Evolutionary conservation across 2,113 vertebrate species (phyloP).

Genomic region (Solenodon paradoxus): DNA sequence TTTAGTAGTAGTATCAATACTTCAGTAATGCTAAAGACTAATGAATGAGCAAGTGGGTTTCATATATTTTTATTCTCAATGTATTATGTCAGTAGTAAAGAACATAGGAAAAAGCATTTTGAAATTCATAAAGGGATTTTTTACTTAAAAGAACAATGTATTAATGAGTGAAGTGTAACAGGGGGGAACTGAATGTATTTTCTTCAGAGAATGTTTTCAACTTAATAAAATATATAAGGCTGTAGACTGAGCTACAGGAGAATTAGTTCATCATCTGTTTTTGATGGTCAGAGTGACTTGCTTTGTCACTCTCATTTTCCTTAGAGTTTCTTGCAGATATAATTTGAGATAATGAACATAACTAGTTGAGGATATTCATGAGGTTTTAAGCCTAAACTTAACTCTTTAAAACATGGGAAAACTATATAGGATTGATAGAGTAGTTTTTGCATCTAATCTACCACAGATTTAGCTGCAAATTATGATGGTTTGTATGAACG

Average conservation of each 20-base stretch:
- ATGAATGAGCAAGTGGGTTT: not conserved
- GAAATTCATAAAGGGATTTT: conserved; percentile 22
- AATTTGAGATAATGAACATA: not conserved
- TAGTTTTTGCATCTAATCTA: not conserved
- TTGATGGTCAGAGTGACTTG: not conserved
- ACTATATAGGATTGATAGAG: not conserved
- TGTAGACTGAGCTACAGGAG: not conserved
- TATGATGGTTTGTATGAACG: not conserved
- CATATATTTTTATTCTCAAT: not conserved
- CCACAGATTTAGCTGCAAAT: not conserved
- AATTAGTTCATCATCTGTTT: not conserved
- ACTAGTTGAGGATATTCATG: not conserved
- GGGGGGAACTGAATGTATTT: not conserved
- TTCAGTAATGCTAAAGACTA: not conserved
- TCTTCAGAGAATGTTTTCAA: not conserved
- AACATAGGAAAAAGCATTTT: not conserved
- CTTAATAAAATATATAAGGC: not conserved
- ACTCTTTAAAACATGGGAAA: not conserved
- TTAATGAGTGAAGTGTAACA: not conserved
- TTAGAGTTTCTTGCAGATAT: not conserved
- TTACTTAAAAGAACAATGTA: not conserved
- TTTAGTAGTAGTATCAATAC: not conserved
- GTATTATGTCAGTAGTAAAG: not conserved
- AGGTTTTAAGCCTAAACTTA: not conserved
- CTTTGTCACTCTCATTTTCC: not conserved